Percentiles rank a stretch among this genome's conserved stretches.
These are phyloP conservation scores for Phasia obesa DNA, from an alignment of 2,888 invertebrate genomes.

Conservation along the genomic window DNA sequence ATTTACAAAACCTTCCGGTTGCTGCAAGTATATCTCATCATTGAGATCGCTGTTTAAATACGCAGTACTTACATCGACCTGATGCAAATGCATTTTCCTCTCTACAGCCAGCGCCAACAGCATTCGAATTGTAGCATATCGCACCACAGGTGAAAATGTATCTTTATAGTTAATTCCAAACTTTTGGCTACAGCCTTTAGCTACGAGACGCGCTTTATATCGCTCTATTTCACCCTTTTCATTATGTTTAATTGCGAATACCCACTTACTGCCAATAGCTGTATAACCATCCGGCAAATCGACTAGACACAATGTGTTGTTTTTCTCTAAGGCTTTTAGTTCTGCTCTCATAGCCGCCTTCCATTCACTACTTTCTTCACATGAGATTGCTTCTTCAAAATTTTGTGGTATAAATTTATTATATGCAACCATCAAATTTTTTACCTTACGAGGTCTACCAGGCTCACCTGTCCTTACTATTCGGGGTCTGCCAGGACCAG, in stretches of 20 bases:
- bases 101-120: slow-evolving; percentile 66
- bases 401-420: slow-evolving; percentile 46
- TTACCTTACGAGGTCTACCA: slow-evolving; percentile 56
- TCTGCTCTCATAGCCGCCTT: slow-evolving; percentile 65
- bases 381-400: slow-evolving; percentile 53
- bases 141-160: slow-evolving; percentile 69
- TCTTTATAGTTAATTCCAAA: slow-evolving; percentile 62
- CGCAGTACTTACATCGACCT: slow-evolving; percentile 66
- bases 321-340: slow-evolving; percentile 57
- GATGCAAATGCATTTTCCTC: slow-evolving; percentile 59
- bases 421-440: slow-evolving; percentile 55
- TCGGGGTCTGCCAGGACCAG: slow-evolving; percentile 39
- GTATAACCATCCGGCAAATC: slow-evolving; percentile 60
- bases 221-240: slow-evolving; percentile 60
- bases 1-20: slow-evolving; percentile 59
- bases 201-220: slow-evolving; percentile 65
- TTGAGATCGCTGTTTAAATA: slow-evolving; percentile 67
- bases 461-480: slow-evolving; percentile 45
- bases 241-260: slow-evolving; percentile 61
- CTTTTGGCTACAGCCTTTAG: slow-evolving; percentile 63
- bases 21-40: slow-evolving; percentile 64
- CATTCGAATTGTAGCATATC: slow-evolving; percentile 64
- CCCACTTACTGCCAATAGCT: slow-evolving; percentile 67
- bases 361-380: slow-evolving; percentile 59
- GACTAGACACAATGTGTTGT: slow-evolving; percentile 64